These are phyloP conservation scores for Ctenomys sociabilis DNA, from an alignment of 2,113 vertebrate species.

Conservation along the genomic window DNA sequence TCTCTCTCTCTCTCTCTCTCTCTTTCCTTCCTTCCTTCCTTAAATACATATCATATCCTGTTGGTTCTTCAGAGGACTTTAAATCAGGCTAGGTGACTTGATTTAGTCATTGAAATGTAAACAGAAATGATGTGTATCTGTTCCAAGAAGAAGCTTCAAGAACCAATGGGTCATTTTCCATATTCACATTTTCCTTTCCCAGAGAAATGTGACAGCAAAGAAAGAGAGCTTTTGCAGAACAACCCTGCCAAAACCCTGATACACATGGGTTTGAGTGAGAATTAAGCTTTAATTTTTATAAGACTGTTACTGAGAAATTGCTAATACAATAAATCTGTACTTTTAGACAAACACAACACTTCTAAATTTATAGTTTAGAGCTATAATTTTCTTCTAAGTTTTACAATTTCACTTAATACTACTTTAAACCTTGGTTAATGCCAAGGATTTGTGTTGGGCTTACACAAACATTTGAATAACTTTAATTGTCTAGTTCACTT, in stretches of 20 bases:
- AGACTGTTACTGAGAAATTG: background rate
- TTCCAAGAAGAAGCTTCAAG: background rate
- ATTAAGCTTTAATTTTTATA: background rate
- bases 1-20: no score
- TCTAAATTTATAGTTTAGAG: background rate
- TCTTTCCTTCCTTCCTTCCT: background rate
- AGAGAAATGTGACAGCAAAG: background rate
- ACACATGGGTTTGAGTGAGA: background rate
- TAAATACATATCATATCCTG: background rate
- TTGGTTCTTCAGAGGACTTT: background rate
- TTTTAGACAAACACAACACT: background rate
- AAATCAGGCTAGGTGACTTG: background rate
- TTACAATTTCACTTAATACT: conserved; percentile 1
- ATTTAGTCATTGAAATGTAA: background rate
- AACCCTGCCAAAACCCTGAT: background rate
- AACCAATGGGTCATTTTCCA: background rate
- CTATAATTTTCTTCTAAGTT: conserved; percentile 7
- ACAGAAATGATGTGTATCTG: background rate
- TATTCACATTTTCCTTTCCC: background rate
- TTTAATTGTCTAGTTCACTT: background rate
- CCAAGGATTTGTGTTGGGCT: conserved; percentile 1
- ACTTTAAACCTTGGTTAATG: conserved; percentile 14
- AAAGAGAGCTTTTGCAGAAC: background rate
- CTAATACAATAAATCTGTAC: background rate
- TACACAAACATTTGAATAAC: background rate